Percentiles rank a stretch among this genome's conserved stretches.
phyloP scores from a whole-genome alignment of 2,888 invertebrate genomes.

The Epirrita christyi region DNA sequence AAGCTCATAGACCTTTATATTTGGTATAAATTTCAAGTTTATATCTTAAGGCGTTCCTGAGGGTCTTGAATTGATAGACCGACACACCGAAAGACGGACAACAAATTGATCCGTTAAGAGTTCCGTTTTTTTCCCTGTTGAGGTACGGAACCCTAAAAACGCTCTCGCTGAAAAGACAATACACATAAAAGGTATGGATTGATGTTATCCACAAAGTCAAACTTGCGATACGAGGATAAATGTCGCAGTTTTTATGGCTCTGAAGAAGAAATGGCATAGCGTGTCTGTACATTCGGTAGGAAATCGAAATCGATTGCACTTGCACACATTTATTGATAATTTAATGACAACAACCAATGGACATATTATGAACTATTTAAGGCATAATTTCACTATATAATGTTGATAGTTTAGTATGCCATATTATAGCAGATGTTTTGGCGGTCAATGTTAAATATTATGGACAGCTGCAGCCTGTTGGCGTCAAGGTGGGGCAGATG shows the following conservation, averaged over 20 bases:
- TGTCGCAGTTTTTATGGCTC: constrained; percentile 23
- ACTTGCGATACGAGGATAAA: background rate
- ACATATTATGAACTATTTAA: background rate
- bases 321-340: constrained; percentile 26
- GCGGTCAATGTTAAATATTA: constrained; percentile 18
- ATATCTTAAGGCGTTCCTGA: too few species aligned
- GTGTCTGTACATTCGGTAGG: constrained; percentile 24
- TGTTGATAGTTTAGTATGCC: background rate
- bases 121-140: too few species aligned
- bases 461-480: constrained; percentile 19
- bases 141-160: too few species aligned
- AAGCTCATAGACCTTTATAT: too few species aligned
- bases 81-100: too few species aligned
- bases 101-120: too few species aligned
- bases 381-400: background rate
- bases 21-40: too few species aligned
- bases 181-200: too few species aligned
- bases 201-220: background rate
- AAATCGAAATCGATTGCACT: constrained; percentile 40
- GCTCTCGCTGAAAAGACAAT: too few species aligned
- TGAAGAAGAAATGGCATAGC: constrained; percentile 24
- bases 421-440: constrained; percentile 19
- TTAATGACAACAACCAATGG: constrained; percentile 3
- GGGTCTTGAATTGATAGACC: too few species aligned
- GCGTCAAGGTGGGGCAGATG: constrained; percentile 24